phyloP scores from a whole-genome alignment of 2,113 vertebrate genomes.

The Podiceps cristatus region DNA sequence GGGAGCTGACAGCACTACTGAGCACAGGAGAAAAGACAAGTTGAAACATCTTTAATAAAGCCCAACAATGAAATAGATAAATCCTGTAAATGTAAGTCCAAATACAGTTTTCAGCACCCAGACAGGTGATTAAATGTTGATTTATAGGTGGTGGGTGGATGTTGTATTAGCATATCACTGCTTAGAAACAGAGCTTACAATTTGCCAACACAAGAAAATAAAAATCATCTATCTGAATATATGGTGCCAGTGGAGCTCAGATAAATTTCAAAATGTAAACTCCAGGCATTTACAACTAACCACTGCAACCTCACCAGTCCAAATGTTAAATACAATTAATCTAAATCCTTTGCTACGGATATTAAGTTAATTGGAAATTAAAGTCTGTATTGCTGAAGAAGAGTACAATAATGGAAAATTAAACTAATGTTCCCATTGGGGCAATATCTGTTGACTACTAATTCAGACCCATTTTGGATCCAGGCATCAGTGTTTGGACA shows the following conservation, averaged over 20 bases:
- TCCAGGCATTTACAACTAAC: background rate
- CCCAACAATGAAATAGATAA: background rate
- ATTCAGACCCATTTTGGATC: background rate
- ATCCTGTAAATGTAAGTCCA: background rate
- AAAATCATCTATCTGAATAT: background rate
- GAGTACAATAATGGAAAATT: slow-evolving; percentile 7
- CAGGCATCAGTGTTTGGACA: background rate
- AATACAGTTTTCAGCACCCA: background rate
- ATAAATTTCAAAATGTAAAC: background rate
- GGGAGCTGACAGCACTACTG: background rate
- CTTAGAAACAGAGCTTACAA: background rate
- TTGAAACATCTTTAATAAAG: background rate
- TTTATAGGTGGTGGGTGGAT: background rate
- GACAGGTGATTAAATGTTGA: background rate
- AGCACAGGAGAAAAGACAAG: background rate
- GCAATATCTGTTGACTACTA: background rate
- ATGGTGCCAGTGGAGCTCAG: background rate
- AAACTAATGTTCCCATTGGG: background rate
- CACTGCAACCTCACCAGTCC: background rate
- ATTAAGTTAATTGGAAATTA: slow-evolving; percentile 1
- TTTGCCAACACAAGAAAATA: background rate
- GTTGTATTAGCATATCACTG: background rate
- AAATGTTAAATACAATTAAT: background rate
- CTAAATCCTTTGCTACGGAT: background rate
- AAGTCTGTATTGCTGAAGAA: slow-evolving; percentile 7